Conservation (phyloP, 2,888 invertebrate genomes). For the Oscheius sp. region DNA sequence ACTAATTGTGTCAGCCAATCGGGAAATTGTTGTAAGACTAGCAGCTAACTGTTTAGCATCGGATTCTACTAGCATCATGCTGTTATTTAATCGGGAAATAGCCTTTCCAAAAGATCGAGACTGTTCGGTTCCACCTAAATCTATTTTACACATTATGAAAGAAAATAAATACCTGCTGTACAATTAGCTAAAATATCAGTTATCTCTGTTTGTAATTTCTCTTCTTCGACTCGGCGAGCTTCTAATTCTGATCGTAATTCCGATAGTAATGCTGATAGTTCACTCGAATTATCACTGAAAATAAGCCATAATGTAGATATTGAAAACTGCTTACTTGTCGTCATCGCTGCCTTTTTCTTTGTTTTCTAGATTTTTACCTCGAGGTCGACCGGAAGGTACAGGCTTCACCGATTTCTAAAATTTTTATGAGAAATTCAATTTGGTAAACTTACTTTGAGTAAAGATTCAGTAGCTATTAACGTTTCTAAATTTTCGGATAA, state of each 20-base stretch:
- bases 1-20: constrained; percentile 68
- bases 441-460: constrained; percentile 26
- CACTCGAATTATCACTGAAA: constrained; percentile 21
- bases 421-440: not conserved
- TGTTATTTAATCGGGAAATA: constrained; percentile 66
- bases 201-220: constrained; percentile 62
- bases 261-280: constrained; percentile 45
- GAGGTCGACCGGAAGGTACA: constrained; percentile 42
- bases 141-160: not conserved
- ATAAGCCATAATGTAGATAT: no score
- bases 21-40: constrained; percentile 79
- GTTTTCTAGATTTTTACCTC: not conserved
- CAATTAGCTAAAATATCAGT: constrained; percentile 51
- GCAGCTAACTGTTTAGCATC: constrained; percentile 86
- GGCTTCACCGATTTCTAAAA: constrained; percentile 32
- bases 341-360: not conserved
- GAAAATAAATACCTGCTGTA: constrained; percentile 42
- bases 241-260: constrained; percentile 62
- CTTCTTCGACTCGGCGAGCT: constrained; percentile 56
- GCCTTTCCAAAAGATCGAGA: constrained; percentile 63
- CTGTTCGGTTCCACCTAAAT: constrained; percentile 48
- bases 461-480: constrained; percentile 19
- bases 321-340: not conserved
- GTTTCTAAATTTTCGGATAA: constrained; percentile 23
- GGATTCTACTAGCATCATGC: constrained; percentile 77